A percentile compares a stretch with the other conserved stretches of the same genome.
phyloP scores from a whole-genome alignment of 2,797 vertebrate genomes.

The Podarcis siculus region DNA sequence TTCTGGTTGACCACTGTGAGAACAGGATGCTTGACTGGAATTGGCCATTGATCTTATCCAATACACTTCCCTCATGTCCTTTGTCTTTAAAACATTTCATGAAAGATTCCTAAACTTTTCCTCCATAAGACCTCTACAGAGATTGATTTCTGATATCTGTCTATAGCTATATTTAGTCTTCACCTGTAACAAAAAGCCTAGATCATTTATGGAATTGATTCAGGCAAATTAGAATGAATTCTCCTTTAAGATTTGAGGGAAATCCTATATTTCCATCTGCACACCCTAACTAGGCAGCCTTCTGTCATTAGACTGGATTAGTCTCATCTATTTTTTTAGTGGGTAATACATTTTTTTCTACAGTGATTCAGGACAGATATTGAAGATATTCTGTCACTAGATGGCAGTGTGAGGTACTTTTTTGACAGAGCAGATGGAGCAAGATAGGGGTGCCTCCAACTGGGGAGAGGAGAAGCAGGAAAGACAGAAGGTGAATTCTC shows the following conservation, averaged over 20 bases:
- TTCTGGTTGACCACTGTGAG: no score
- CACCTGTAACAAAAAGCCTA: background rate
- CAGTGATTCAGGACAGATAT: background rate
- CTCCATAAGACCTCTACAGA: background rate
- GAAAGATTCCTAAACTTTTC: background rate
- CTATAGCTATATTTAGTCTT: background rate
- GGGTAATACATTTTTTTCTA: background rate
- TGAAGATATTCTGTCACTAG: background rate
- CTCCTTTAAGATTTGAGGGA: background rate
- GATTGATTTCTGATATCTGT: background rate
- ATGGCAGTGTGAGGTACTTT: conserved; percentile 5
- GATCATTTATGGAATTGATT: background rate
- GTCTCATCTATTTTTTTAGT: background rate
- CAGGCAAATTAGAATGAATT: background rate
- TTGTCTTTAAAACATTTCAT: background rate
- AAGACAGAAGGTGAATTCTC: background rate
- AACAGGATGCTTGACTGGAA: no score
- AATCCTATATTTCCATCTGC: background rate
- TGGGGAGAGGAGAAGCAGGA: background rate
- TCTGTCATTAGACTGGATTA: background rate
- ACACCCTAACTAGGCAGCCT: background rate
- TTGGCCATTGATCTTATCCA: no score
- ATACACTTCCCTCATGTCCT: background rate
- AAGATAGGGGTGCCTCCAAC: background rate
- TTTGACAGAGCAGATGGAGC: background rate